phyloP scores from a whole-genome alignment of 1,140 invertebrate genomes.

The Anthonomus grandis region DNA sequence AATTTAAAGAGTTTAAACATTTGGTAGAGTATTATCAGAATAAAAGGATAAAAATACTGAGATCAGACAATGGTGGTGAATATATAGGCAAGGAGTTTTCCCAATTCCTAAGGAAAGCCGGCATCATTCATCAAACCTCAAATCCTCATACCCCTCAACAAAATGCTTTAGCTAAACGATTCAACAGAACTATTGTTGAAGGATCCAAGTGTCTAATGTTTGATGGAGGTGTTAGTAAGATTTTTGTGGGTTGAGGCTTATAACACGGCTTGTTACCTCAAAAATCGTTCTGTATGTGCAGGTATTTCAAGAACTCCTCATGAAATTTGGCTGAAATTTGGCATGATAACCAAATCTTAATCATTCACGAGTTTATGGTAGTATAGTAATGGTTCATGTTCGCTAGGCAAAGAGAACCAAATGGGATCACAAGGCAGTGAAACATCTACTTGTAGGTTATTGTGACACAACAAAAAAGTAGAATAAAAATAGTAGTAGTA shows the following conservation, averaged over 20 bases:
- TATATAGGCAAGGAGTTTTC: slow-evolving; percentile 34
- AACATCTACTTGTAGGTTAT: slow-evolving; percentile 35
- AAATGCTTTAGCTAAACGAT: slow-evolving; percentile 49
- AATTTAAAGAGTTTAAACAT: slow-evolving; percentile 38
- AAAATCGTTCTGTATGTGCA: slow-evolving; percentile 42
- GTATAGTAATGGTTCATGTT: slow-evolving; percentile 38
- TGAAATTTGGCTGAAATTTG: slow-evolving; percentile 32
- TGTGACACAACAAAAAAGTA: slow-evolving; percentile 29
- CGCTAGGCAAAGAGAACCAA: slow-evolving; percentile 37
- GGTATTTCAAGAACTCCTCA: slow-evolving; percentile 29
- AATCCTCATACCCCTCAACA: slow-evolving; percentile 46
- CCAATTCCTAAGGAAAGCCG: slow-evolving; percentile 32
- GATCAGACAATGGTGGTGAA: slow-evolving; percentile 35
- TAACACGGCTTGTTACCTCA: slow-evolving; percentile 48
- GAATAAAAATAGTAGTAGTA: too few species aligned
- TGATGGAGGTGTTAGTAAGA: slow-evolving; percentile 38
- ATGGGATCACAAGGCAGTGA: slow-evolving; percentile 33
- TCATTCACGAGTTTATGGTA: slow-evolving; percentile 41
- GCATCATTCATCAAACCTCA: slow-evolving; percentile 35
- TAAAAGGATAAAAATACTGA: slow-evolving; percentile 38
- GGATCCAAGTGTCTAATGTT: slow-evolving; percentile 45
- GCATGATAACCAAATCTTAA: slow-evolving; percentile 38
- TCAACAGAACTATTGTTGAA: slow-evolving; percentile 47
- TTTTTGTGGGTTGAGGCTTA: slow-evolving; percentile 50
- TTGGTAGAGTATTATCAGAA: slow-evolving; percentile 37